Evolutionary conservation across 2,888 invertebrate species (phyloP).

Genomic region (Aphelenchoides bicaudatus): DNA sequence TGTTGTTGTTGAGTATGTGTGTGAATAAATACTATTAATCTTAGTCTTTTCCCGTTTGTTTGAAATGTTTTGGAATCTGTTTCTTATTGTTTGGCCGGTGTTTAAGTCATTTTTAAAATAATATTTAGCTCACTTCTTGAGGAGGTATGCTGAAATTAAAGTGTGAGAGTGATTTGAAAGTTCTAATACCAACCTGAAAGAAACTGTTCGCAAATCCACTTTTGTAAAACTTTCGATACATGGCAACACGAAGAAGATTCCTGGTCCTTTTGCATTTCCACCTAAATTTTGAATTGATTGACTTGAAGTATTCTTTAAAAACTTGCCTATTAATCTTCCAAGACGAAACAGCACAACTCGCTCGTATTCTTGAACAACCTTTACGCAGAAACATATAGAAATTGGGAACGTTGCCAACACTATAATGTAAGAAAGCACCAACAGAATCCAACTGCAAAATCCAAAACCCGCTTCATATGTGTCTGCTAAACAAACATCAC

Average conservation of each 20-base stretch:
- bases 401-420: slow-evolving; percentile 57
- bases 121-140: slow-evolving; percentile 73
- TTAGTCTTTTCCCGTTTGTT: too few relatives aligned
- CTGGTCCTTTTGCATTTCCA: slow-evolving; percentile 24
- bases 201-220: slow-evolving; percentile 87
- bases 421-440: slow-evolving; percentile 57
- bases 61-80: too few relatives aligned
- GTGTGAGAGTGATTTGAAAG: too few relatives aligned
- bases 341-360: slow-evolving; percentile 81
- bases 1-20: too few relatives aligned
- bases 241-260: slow-evolving; percentile 71
- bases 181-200: too few relatives aligned
- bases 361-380: slow-evolving; percentile 66
- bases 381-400: slow-evolving; percentile 59
- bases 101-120: too few relatives aligned
- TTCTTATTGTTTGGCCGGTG: too few relatives aligned
- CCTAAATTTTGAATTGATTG: neutral
- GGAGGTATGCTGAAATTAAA: slow-evolving; percentile 85
- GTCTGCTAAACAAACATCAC: slow-evolving; percentile 46
- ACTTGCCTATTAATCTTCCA: slow-evolving; percentile 72
- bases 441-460: slow-evolving; percentile 54
- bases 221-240: slow-evolving; percentile 66
- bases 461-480: slow-evolving; percentile 56
- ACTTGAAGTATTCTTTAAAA: too few relatives aligned
- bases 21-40: too few relatives aligned